Evolutionary conservation across 2,888 invertebrate genomes (phyloP), one percentile per base, ranked within the genome.

Genomic region (Ennomos fuscantarius): DNA sequence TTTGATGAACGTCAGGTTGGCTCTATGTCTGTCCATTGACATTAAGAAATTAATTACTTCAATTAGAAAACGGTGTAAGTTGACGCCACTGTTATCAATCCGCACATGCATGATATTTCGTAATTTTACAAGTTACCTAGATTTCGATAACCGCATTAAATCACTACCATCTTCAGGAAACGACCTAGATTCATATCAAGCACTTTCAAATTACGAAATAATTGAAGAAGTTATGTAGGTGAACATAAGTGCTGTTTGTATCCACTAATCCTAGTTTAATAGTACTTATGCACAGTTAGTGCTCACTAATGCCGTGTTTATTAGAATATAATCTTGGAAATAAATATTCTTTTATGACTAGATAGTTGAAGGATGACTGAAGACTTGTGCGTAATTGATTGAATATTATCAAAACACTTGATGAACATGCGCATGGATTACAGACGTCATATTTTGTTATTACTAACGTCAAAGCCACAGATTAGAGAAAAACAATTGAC

Each of bases 131-230:
- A 39, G 24, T 57, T 48, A 53, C 53, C 36, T 44, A 40, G 43
- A 53, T 50, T 31, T 31, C 33, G 47, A 57, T 42, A 51, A 40
- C 33, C 46, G 35, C 33, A 45, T 46, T 42, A 9, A 40, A 42
- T 55, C 39, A 40, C 42, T 36, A 63, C 54, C 58, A 61, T 64
- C 57, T 61, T 62, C 35, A 63, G 58, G 55, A 62, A 61, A 57
- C 51, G 58, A 33, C 47, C 52, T 41, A 63, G 65, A 60, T 64
- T 55, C 53, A 44, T 63, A 64, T 55, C 61, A 55, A 51, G 43
- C 54, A 56, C 63, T 61, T 62, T 56, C 53, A 50, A 54, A 59
- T 62, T 62, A 40, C 50, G 50, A 59, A 55, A 60, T 15, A 12
- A 9, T 51, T 50, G 36, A 48, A 47, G 52, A 52, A 59, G 24